Conservation (phyloP, 2,113 vertebrate species). For the Alaudala cheleensis region DNA sequence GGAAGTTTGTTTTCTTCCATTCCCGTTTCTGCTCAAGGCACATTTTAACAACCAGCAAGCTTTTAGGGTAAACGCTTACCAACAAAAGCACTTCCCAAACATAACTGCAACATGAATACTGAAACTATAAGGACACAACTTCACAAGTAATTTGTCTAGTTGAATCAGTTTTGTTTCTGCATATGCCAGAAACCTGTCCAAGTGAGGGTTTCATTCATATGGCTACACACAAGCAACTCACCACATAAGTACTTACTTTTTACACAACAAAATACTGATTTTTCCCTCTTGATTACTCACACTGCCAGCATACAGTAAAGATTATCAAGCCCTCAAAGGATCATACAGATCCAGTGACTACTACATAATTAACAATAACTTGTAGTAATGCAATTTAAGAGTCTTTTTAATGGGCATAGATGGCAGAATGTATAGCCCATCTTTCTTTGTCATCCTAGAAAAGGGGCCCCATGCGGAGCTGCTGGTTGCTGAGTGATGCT, state of each 20-base stretch:
- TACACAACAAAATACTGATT: neutral
- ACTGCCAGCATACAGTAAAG: slow-evolving; percentile 7
- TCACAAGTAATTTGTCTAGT: slow-evolving; percentile 5
- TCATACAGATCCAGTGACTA: slow-evolving; percentile 78
- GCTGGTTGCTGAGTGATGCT: slow-evolving; percentile 86
- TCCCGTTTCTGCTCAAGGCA: neutral
- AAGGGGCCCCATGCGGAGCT: slow-evolving; percentile 80
- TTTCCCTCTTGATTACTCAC: neutral
- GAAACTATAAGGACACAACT: slow-evolving; percentile 18
- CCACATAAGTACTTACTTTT: neutral
- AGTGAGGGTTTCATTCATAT: neutral
- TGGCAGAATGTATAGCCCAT: slow-evolving; percentile 80
- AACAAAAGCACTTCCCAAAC: slow-evolving; percentile 21
- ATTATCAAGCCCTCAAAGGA: slow-evolving; percentile 56
- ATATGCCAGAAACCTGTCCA: neutral
- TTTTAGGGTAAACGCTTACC: slow-evolving; percentile 16
- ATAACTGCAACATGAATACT: neutral
- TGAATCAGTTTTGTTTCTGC: neutral
- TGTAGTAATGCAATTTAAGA: slow-evolving; percentile 79
- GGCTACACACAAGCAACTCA: neutral
- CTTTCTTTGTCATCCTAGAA: slow-evolving; percentile 85
- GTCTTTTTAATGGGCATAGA: slow-evolving; percentile 75
- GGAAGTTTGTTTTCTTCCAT: slow-evolving; percentile 5
- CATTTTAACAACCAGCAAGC: slow-evolving; percentile 17
- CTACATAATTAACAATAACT: slow-evolving; percentile 84